Conservation (phyloP, 2,113 vertebrate genomes). For the Holacanthus passer region DNA sequence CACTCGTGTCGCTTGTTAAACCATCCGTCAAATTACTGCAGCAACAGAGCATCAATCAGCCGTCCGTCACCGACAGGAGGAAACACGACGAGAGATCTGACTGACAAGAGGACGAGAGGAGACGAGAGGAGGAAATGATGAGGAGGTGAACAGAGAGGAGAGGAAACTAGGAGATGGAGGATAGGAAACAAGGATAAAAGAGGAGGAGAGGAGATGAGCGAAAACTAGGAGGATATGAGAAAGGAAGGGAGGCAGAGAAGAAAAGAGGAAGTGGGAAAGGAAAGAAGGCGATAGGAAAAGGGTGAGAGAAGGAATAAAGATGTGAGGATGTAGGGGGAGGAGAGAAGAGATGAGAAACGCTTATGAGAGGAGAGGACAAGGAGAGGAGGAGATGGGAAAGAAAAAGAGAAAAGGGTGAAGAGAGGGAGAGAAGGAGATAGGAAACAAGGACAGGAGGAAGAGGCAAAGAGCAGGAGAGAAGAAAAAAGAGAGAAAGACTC, state of each 20-base stretch:
- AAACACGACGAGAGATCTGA: conserved; percentile 6
- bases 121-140: background rate
- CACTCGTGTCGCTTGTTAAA: conserved; percentile 5
- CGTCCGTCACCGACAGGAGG: conserved; percentile 32
- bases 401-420: background rate
- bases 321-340: background rate
- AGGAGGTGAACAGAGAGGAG: background rate
- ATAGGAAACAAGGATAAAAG: no score
- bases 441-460: background rate
- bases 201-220: background rate
- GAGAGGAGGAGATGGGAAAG: background rate
- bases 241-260: background rate
- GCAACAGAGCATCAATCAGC: conserved; percentile 45
- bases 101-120: background rate
- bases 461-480: no score
- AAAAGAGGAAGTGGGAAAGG: background rate
- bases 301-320: background rate
- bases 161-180: no score
- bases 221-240: no score
- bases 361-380: no score
- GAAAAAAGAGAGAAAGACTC: background rate
- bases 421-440: background rate
- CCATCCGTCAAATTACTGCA: conserved; percentile 53
- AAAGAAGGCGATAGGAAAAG: background rate
- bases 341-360: background rate